A percentile compares a stretch with the other conserved stretches of the same genome.
These are phyloP conservation scores for Smittia sp. DNA, from an alignment of 2,888 invertebrate species.

Conservation along the genomic window DNA sequence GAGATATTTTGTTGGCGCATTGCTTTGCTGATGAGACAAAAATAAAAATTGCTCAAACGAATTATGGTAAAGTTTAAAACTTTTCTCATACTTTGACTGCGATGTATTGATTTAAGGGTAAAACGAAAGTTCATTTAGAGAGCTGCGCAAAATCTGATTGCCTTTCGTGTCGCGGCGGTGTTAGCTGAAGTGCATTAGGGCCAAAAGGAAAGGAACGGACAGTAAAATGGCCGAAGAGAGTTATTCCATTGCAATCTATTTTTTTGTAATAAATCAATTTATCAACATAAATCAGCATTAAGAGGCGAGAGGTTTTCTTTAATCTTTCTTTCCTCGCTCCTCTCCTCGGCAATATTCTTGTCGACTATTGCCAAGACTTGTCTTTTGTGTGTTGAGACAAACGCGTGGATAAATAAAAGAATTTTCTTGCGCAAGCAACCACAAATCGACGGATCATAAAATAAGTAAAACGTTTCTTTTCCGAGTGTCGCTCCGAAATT, in stretches of 20 bases:
- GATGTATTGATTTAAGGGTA: too few relatives aligned
- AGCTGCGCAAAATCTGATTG: too few relatives aligned
- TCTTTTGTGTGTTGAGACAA: slow-evolving; percentile 5
- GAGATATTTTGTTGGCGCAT: slow-evolving; percentile 34
- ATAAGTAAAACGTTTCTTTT: too few relatives aligned
- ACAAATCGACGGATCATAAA: too few relatives aligned
- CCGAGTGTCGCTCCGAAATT: too few relatives aligned
- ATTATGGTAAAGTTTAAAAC: too few relatives aligned
- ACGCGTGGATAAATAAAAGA: background rate
- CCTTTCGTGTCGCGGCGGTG: too few relatives aligned
- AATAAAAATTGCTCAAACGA: too few relatives aligned
- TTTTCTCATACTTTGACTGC: too few relatives aligned
- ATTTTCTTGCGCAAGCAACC: background rate
- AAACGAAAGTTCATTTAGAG: too few relatives aligned
- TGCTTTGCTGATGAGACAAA: background rate
- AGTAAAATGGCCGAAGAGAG: background rate
- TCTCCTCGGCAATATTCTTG: slow-evolving; percentile 28
- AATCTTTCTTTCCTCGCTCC: background rate
- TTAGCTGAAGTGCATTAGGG: too few relatives aligned
- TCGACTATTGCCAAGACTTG: slow-evolving; percentile 9
- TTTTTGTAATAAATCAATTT: background rate
- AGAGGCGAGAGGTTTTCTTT: background rate
- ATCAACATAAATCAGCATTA: background rate
- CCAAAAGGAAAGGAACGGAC: background rate
- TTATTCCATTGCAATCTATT: background rate